Evolutionary conservation across 2,888 invertebrate species (phyloP).

Genomic region (Drosophila hamatofila): DNA sequence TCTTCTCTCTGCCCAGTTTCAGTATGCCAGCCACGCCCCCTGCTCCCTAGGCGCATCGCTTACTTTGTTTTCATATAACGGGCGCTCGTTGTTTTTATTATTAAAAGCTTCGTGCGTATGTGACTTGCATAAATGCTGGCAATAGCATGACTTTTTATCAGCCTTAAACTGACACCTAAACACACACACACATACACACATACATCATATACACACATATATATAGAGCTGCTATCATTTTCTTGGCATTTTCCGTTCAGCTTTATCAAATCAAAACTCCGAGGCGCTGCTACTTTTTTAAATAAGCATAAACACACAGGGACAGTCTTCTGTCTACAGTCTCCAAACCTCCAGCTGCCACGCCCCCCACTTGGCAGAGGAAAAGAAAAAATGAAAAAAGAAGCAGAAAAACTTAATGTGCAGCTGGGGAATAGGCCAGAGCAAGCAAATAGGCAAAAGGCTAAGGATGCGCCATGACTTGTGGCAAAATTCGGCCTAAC

Average conservation of each 20-base stretch:
- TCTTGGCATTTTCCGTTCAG: conserved; percentile 55
- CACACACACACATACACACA: conserved; percentile 3
- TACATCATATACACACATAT: conserved; percentile 1
- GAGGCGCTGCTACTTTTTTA: conserved; percentile 74
- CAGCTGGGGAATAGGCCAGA: conserved; percentile 68
- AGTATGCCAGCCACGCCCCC: neutral
- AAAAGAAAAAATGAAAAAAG: neutral
- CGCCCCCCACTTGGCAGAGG: neutral
- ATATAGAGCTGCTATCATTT: conserved; percentile 48
- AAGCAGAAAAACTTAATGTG: conserved; percentile 59
- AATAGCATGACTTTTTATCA: conserved; percentile 61
- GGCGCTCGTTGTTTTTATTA: conserved; percentile 77
- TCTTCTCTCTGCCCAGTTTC: neutral
- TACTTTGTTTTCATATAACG: conserved; percentile 70
- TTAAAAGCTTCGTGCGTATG: conserved; percentile 78
- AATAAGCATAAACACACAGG: conserved; percentile 76
- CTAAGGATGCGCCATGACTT: conserved; percentile 73
- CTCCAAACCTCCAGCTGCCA: neutral
- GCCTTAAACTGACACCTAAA: conserved; percentile 56
- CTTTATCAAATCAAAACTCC: conserved; percentile 80
- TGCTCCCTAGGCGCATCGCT: conserved; percentile 27
- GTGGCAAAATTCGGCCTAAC: conserved; percentile 70
- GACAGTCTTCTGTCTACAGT: conserved; percentile 24
- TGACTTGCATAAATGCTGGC: conserved; percentile 75
- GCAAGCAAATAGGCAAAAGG: conserved; percentile 26